A percentile compares a stretch with the other conserved stretches of the same genome.
Evolutionary conservation across 1,140 invertebrate species (phyloP).

Genomic region (Agrilus planipennis): DNA sequence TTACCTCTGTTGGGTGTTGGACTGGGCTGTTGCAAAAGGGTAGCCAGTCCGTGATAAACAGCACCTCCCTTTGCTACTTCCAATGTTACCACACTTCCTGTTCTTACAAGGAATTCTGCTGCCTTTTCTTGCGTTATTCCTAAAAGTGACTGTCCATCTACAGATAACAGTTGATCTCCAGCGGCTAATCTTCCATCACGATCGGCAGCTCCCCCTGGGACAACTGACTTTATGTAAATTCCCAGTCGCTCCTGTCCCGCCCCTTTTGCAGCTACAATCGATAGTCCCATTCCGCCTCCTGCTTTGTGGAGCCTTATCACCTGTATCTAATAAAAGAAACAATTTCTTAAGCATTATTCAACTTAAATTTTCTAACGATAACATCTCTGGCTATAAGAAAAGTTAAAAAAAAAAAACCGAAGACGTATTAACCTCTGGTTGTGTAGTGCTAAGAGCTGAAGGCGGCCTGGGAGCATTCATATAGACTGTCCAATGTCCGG

Average conservation of each 20-base stretch:
- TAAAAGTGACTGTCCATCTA: conserved; percentile 86
- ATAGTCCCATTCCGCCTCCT: conserved; percentile 83
- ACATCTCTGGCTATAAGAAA: not conserved
- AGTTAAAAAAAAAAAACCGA: conserved; percentile 6
- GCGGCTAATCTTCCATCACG: conserved; percentile 86
- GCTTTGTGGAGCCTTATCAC: conserved; percentile 86
- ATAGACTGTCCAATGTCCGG: conserved; percentile 91
- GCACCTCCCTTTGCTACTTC: conserved; percentile 97
- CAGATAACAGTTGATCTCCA: conserved; percentile 93
- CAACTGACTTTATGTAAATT: conserved; percentile 97
- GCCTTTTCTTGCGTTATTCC: conserved; percentile 96
- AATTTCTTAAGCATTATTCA: not conserved
- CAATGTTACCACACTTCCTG: conserved; percentile 83
- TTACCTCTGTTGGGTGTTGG: conserved; percentile 72
- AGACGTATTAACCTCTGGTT: conserved; percentile 27
- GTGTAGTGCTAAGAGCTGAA: conserved; percentile 28
- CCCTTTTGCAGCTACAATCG: conserved; percentile 88
- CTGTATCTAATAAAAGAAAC: conserved; percentile 46
- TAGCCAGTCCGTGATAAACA: conserved; percentile 91
- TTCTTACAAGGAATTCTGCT: conserved; percentile 89
- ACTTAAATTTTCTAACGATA: not conserved
- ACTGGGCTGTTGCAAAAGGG: conserved; percentile 82
- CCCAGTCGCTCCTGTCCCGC: conserved; percentile 82
- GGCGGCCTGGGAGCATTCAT: conserved; percentile 55
- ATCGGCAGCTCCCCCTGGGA: conserved; percentile 90